Base-by-base conservation (phyloP, 2,797 vertebrate species). In the Chelonia mydas region DNA sequence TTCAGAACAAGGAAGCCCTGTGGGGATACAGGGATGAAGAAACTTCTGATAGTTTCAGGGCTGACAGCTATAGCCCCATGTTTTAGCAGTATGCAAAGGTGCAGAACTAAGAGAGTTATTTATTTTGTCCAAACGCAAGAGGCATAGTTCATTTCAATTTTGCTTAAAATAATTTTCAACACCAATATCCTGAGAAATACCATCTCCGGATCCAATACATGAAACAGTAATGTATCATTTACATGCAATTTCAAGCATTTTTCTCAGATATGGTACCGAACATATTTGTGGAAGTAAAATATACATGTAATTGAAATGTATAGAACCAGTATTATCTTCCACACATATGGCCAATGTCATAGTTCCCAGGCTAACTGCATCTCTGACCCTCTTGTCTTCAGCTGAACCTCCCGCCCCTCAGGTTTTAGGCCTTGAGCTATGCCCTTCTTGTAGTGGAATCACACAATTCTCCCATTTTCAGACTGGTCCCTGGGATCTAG, bases 1-100 rank as follows among this genome's bases (percentile, higher is more conserved):
- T 93, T 96, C 50, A 28, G 89, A 95, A 89, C 82, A 93, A 97
- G 97, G 90, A 86, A 92, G 92, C 77, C 88, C 81, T 11, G 8
- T 55, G 90, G 94, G 90, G 55, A 86, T 86, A 84, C 23, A 94
- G 79, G 21, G 16, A 7, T 72, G 93, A 92, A 96, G 61, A 76
- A 86, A 91, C 76, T 82, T 93, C 89, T 94, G 87, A 81, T 94
- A 95, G 93, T 95, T 89, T 59, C 65, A 50, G 81, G 80, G 90
- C 54, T 90, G 72, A 90, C 85, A 92, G 84, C 65, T 82, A 65
- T 74, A 94, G 92, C 68, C 84, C 12, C 0, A 3, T 19, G 25
- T 10, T 92, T 78, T 88, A 95, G 88, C 83, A 23, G 37, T 78
- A 94, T 95, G 61, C 0, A 1, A 91, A 76, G 27, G 33, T 82